Percentiles rank a stretch among this genome's conserved stretches.
Conservation (phyloP, 2,888 invertebrate species). For the Dynastes grantii region DNA sequence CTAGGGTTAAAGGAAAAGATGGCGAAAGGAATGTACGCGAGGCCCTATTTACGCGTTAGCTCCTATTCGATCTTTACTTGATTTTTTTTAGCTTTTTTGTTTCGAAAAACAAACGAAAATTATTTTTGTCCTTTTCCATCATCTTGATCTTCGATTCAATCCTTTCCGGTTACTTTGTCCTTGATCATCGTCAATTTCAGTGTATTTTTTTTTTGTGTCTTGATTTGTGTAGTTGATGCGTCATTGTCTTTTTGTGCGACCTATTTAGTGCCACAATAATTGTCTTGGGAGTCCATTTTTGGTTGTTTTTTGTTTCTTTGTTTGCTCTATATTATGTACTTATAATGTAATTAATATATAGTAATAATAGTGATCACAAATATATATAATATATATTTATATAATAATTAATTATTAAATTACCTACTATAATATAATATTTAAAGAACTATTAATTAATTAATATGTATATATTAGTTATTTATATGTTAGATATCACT, state of each 20-base stretch:
- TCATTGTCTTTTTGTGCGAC: conserved; percentile 29
- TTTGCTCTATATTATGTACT: neutral
- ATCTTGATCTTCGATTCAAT: neutral
- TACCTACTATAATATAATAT: conserved; percentile 26
- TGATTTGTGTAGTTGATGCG: neutral
- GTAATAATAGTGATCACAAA: conserved; percentile 58
- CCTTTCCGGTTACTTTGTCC: neutral
- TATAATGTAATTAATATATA: conserved; percentile 54
- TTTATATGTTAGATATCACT: conserved; percentile 58
- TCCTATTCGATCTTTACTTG: conserved; percentile 39
- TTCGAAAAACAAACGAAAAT: conserved; percentile 28
- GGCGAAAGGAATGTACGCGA: conserved; percentile 36
- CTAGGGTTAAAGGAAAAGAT: neutral
- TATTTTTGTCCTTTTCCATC: neutral
- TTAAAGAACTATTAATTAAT: conserved; percentile 2
- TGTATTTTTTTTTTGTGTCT: neutral
- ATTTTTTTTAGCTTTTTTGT: neutral
- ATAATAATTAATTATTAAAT: conserved; percentile 9
- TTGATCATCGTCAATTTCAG: neutral
- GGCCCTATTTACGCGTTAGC: conserved; percentile 47
- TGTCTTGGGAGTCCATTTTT: conserved; percentile 64
- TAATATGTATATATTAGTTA: neutral
- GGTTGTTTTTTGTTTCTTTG: neutral
- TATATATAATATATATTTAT: conserved; percentile 39
- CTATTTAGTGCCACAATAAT: conserved; percentile 66